Evolutionary conservation across 2,888 invertebrate species (phyloP).

Genomic region (Leptinotarsa juncta): DNA sequence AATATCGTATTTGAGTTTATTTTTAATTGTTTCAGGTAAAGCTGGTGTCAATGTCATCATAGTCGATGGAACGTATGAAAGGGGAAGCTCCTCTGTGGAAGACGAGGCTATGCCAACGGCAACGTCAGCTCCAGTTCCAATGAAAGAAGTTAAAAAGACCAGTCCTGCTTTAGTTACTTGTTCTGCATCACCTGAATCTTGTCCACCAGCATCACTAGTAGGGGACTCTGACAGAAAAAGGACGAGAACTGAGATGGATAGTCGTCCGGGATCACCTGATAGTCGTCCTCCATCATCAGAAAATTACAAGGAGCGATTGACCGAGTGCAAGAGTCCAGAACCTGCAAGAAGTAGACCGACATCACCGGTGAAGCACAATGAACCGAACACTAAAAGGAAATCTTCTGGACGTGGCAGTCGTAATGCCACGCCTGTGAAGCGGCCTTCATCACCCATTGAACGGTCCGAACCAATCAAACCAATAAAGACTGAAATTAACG

Average conservation of each 20-base stretch:
- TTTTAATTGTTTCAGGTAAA: constrained; percentile 62
- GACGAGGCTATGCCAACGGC: constrained; percentile 60
- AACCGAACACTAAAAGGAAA: constrained; percentile 18
- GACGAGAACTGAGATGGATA: background rate
- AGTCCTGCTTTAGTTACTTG: background rate
- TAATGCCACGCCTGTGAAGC: background rate
- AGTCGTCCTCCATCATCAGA: background rate
- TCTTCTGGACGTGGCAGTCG: background rate
- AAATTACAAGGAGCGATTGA: background rate
- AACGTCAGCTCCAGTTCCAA: constrained; percentile 56
- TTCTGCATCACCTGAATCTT: constrained; percentile 9
- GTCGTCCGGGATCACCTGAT: background rate
- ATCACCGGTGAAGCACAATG: constrained; percentile 37
- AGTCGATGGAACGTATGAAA: constrained; percentile 74
- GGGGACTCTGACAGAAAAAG: background rate
- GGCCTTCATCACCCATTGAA: background rate
- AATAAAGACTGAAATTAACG: constrained; percentile 62
- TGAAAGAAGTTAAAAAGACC: constrained; percentile 47
- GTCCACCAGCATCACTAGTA: background rate
- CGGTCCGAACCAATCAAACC: constrained; percentile 55
- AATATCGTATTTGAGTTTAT: background rate
- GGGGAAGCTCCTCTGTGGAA: constrained; percentile 63
- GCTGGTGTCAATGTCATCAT: constrained; percentile 76
- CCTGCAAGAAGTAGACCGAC: constrained; percentile 27
- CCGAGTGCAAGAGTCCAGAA: constrained; percentile 28